Evolutionary conservation across 2,113 vertebrate species (phyloP).

Genomic region (Acrocephalus arundinaceus): DNA sequence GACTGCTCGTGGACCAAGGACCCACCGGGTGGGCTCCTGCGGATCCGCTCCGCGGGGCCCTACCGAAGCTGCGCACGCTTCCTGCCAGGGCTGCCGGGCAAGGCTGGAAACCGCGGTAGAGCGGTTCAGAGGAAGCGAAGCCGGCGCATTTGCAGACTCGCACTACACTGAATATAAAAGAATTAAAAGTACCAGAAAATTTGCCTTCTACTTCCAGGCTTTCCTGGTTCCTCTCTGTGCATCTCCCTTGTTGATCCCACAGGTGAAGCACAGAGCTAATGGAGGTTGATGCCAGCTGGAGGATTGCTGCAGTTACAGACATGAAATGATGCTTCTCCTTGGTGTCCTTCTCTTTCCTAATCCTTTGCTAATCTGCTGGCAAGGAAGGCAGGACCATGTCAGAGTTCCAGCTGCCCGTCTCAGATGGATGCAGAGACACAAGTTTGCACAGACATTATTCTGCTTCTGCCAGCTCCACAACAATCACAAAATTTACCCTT

Average conservation of each 20-base stretch:
- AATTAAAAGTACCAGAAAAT: not conserved
- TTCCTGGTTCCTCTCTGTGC: not conserved
- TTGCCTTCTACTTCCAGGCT: not conserved
- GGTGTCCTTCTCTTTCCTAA: not conserved
- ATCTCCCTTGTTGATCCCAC: not conserved
- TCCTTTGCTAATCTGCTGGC: slow-evolving; percentile 35
- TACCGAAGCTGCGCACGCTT: no score
- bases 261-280: not conserved
- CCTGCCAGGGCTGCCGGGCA: no score
- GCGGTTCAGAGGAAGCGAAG: no score
- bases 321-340: not conserved
- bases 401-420: not conserved
- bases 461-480: not conserved
- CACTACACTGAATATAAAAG: not conserved
- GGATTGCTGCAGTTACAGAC: not conserved
- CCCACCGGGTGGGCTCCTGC: no score
- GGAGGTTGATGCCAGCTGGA: not conserved
- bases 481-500: not conserved
- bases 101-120: no score
- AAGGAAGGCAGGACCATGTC: not conserved
- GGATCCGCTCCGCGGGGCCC: no score
- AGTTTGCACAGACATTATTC: not conserved
- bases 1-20: no score
- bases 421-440: not conserved
- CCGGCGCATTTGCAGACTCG: no score